phyloP scores from a whole-genome alignment of 2,113 vertebrate species.

The Cepphus grylle region DNA sequence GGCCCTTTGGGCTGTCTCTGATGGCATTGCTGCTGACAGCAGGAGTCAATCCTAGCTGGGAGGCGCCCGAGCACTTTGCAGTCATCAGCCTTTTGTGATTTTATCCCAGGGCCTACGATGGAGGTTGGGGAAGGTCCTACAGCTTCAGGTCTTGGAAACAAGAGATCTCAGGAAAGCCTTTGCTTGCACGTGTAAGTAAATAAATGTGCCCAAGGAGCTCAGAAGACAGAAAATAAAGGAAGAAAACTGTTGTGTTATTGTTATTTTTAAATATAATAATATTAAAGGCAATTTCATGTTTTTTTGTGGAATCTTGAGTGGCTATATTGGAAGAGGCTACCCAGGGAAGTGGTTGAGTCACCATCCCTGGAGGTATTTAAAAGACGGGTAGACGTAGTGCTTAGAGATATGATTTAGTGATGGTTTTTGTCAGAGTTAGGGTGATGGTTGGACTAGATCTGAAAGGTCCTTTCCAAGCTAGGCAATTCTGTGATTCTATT shows the following conservation, averaged over 20 bases:
- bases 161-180: not conserved
- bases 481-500: not conserved
- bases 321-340: not conserved
- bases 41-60: rapidly evolving
- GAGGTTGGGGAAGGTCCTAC: not conserved
- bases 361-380: too few relatives aligned
- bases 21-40: rapidly evolving
- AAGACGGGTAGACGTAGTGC: too few relatives aligned
- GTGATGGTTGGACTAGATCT: too few relatives aligned
- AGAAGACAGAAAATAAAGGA: not conserved
- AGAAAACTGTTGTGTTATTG: not conserved
- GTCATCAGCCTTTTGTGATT: not conserved
- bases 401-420: too few relatives aligned
- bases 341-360: too few relatives aligned
- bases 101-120: not conserved
- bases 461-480: too few relatives aligned
- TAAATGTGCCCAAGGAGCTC: not conserved
- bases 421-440: too few relatives aligned
- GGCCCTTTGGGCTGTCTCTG: not conserved
- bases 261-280: not conserved
- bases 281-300: not conserved
- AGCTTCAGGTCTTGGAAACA: not conserved
- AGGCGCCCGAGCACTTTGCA: not conserved
- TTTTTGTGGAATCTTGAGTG: not conserved
- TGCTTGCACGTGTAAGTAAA: not conserved